Evolutionary conservation across 2,797 vertebrate species (phyloP), one percentile per base, ranked within the genome.

Genomic region (Setipinna tenuifilis): DNA sequence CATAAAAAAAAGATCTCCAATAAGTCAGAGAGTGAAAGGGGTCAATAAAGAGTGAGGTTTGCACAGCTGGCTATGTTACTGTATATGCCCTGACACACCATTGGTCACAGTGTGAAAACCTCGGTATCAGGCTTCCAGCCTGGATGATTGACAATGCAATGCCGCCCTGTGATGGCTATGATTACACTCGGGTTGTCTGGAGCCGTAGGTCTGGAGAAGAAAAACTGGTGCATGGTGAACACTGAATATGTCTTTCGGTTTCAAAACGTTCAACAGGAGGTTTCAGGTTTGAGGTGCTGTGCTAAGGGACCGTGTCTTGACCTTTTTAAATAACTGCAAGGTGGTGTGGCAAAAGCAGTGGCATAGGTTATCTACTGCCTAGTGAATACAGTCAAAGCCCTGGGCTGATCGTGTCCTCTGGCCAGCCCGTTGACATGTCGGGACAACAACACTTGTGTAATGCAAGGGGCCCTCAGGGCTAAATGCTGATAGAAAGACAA

Each of bases 251-350:
- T 81, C 81, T 90, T 91, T 90, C 94, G 95, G 94, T 95, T 93
- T 89, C 81, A 90, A 90, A 90, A 89, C 93, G 92, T 90, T 54
- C 90, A 94, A 90, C 94, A 94, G 94, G 95, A 94, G 93, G 94
- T 91, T 87, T 54, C 7, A 11, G 68, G 83, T 94, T 93, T 94
- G 90, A 91, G 87, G 87, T 91, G 92, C 93, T 89, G 84, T 91
- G 92, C 93, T 89, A 84, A 87, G 84, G 87, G 89, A 86, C 89
- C 88, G 80, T 90, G 91, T 91, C 90, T 78, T 93, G 93, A 95
- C 94, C 94, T 94, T 92, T 92, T 94, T 89, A 93, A 95, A 95
- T 93, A 93, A 93, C 93, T 93, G 94, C 90, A 92, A 93, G 90
- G 90, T 92, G 93, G 95, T 92, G 92, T 91, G 90, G 91, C 88